These are phyloP conservation scores for Campoplex nolae DNA, from an alignment of 2,888 invertebrate genomes.

Conservation along the genomic window DNA sequence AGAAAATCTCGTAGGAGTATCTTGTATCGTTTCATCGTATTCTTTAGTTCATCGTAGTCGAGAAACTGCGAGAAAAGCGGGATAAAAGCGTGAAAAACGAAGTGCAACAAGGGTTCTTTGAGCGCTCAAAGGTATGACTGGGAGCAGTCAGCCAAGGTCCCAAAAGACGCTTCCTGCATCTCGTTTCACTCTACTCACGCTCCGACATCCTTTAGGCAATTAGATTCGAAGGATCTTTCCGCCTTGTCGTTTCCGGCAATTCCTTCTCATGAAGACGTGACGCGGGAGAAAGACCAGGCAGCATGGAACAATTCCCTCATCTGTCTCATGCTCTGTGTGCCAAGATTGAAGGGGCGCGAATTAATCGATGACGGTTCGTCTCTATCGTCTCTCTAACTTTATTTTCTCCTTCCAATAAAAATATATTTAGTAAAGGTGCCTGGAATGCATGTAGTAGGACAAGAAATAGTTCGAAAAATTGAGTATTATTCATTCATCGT, in stretches of 20 bases:
- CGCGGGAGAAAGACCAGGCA: constrained; percentile 4
- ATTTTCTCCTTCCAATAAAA: constrained; percentile 49
- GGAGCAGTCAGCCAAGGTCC: constrained; percentile 29
- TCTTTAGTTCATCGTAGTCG: neutral
- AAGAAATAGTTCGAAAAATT: neutral
- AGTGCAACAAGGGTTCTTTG: constrained; percentile 28
- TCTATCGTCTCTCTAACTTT: neutral
- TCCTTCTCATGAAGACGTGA: constrained; percentile 46
- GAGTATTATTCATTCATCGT: neutral
- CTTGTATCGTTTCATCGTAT: neutral
- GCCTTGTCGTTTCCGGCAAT: constrained; percentile 56
- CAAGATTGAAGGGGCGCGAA: constrained; percentile 74
- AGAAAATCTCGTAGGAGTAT: neutral
- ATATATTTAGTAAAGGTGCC: neutral
- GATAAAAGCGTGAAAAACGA: constrained; percentile 10
- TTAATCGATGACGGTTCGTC: constrained; percentile 71
- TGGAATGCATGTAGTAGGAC: neutral
- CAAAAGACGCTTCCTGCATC: constrained; percentile 41
- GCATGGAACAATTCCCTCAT: constrained; percentile 17
- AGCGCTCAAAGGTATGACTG: constrained; percentile 52
- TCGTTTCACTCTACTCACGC: constrained; percentile 39
- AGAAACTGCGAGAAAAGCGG: neutral
- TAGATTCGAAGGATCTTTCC: constrained; percentile 62
- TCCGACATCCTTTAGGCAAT: constrained; percentile 65
- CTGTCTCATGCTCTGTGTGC: constrained; percentile 30